Evolutionary conservation across 2,797 vertebrate species (phyloP).

Genomic region (Anniella stebbinsi): DNA sequence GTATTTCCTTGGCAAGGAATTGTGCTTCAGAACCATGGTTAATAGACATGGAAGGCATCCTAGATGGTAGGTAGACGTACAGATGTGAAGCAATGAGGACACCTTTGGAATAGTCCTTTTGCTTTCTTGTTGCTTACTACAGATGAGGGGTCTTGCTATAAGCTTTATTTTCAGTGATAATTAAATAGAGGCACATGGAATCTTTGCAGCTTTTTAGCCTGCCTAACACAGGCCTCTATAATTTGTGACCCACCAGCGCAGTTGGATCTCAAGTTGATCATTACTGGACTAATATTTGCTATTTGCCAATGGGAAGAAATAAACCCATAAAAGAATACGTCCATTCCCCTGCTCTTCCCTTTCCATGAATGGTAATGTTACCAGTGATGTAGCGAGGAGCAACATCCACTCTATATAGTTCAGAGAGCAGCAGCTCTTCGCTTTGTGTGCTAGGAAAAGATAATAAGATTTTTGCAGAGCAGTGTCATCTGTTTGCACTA

Average conservation of each 20-base stretch:
- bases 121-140: conserved; percentile 37
- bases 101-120: background rate
- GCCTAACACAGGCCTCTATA: background rate
- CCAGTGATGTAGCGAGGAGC: background rate
- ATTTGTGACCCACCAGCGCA: background rate
- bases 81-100: too few species aligned
- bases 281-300: background rate
- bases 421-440: background rate
- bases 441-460: background rate
- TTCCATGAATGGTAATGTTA: background rate
- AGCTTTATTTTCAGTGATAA: background rate
- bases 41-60: conserved; percentile 30
- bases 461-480: background rate
- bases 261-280: background rate
- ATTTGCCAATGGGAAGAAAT: background rate
- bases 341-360: background rate
- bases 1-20: conserved; percentile 47
- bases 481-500: background rate
- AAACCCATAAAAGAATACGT: background rate
- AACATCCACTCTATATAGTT: background rate
- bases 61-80: conserved; percentile 23
- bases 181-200: background rate
- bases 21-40: conserved; percentile 8
- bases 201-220: background rate
- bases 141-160: background rate